Evolutionary conservation across 2,113 vertebrate genomes (phyloP).

Genomic region (Pollachius pollachius): DNA sequence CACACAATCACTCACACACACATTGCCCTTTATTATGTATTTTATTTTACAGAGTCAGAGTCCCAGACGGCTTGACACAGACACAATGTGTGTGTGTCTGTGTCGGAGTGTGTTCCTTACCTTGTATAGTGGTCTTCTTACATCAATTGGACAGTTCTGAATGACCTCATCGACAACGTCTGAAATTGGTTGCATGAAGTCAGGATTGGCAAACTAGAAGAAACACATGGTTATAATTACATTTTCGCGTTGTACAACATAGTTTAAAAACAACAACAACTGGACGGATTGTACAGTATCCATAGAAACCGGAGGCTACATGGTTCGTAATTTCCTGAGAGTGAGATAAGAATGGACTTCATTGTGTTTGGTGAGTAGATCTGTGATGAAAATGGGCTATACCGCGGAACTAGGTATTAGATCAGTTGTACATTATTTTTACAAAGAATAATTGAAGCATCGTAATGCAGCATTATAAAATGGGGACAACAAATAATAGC

Average conservation of each 20-base stretch:
- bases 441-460: too few relatives aligned
- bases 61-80: not conserved
- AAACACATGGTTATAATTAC: slow-evolving; percentile 3
- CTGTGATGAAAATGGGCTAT: too few relatives aligned
- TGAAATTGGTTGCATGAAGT: slow-evolving; percentile 51
- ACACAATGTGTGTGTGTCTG: not conserved
- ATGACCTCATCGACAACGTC: slow-evolving; percentile 51
- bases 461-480: too few relatives aligned
- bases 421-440: too few relatives aligned
- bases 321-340: too few relatives aligned
- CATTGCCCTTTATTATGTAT: not conserved
- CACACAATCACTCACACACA: not conserved
- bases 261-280: too few relatives aligned
- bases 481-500: too few relatives aligned
- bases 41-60: not conserved
- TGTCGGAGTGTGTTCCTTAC: not conserved
- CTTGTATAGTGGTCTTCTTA: slow-evolving; percentile 47
- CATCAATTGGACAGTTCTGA: slow-evolving; percentile 52
- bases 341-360: too few relatives aligned
- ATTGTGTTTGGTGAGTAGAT: too few relatives aligned
- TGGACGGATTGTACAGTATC: too few relatives aligned
- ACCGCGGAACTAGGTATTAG: too few relatives aligned
- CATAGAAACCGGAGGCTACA: too few relatives aligned
- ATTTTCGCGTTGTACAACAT: not conserved
- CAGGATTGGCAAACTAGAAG: slow-evolving; percentile 48